These are phyloP conservation scores for Philotrypesis tridentata DNA, from an alignment of 1,140 invertebrate genomes.

Conservation along the genomic window DNA sequence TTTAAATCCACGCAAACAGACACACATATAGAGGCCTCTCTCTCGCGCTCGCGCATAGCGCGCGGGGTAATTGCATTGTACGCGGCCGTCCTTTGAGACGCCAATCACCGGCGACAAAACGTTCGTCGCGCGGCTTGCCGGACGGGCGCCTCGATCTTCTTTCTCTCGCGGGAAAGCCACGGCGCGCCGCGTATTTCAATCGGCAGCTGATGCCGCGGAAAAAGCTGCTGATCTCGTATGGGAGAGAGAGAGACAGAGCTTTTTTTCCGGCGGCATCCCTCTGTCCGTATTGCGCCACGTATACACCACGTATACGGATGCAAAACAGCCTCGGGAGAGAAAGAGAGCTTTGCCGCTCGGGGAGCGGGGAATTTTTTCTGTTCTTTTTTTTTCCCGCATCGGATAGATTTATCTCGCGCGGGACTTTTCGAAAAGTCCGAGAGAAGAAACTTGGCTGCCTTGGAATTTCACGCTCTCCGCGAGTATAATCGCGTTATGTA, in stretches of 20 bases:
- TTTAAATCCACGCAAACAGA: slow-evolving; percentile 15
- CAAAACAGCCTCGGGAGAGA: slow-evolving; percentile 39
- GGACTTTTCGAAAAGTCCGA: slow-evolving; percentile 1
- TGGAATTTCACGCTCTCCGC: too few species aligned
- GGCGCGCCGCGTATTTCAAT: slow-evolving; percentile 43
- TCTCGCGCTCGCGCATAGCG: too few species aligned
- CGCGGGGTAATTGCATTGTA: slow-evolving; percentile 73
- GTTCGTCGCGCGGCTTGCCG: slow-evolving; percentile 62
- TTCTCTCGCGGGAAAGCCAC: slow-evolving; percentile 19
- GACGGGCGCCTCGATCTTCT: slow-evolving; percentile 20
- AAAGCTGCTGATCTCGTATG: neutral
- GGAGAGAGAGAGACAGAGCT: too few species aligned
- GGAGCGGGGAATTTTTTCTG: neutral
- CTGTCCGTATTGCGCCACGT: slow-evolving; percentile 6
- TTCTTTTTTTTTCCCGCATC: neutral
- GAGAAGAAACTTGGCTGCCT: too few species aligned
- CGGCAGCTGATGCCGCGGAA: neutral
- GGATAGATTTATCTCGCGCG: slow-evolving; percentile 12
- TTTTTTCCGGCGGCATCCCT: slow-evolving; percentile 23
- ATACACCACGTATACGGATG: too few species aligned
- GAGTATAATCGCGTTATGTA: too few species aligned
- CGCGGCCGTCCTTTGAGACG: slow-evolving; percentile 72
- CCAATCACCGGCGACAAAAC: slow-evolving; percentile 74
- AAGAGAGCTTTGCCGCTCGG: neutral
- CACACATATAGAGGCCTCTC: neutral